Evolutionary conservation across 2,797 vertebrate genomes (phyloP).

Genomic region (Phoxinus dragarum): DNA sequence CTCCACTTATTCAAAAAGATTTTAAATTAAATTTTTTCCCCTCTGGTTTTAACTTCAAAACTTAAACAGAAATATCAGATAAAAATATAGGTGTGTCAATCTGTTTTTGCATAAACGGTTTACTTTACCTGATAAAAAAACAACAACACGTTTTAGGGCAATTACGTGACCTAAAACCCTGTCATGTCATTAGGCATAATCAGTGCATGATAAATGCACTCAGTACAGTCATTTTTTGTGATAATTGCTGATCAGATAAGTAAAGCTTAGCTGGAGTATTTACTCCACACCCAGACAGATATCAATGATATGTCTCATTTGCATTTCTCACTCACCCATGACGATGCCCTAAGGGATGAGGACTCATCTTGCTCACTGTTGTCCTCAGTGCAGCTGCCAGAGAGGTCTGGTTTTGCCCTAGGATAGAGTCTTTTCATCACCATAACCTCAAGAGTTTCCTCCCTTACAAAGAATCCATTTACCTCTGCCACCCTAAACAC

Average conservation of each 20-base stretch:
- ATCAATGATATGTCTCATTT: neutral
- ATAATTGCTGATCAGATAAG: neutral
- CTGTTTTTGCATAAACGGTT: neutral
- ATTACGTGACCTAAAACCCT: neutral
- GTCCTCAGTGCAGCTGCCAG: slow-evolving; percentile 66
- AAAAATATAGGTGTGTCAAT: neutral
- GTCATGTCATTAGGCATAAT: neutral
- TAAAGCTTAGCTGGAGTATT: neutral
- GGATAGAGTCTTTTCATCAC: slow-evolving; percentile 71
- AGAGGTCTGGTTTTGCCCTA: slow-evolving; percentile 58
- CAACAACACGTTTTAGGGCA: accelerated
- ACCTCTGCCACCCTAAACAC: slow-evolving; percentile 61
- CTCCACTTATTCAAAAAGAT: neutral
- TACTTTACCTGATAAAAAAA: neutral
- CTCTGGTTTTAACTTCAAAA: neutral
- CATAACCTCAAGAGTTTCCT: slow-evolving; percentile 43
- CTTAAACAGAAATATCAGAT: neutral
- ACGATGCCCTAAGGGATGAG: slow-evolving; percentile 66
- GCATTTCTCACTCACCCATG: slow-evolving; percentile 73
- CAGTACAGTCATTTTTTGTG: neutral
- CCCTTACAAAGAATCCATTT: slow-evolving; percentile 37
- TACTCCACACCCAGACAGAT: neutral
- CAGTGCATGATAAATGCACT: neutral
- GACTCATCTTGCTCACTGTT: slow-evolving; percentile 71
- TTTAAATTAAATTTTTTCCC: neutral